phyloP scores from a whole-genome alignment of 37 sponge, comb jelly and placozoan species.

The Chondrosia reniformis region DNA sequence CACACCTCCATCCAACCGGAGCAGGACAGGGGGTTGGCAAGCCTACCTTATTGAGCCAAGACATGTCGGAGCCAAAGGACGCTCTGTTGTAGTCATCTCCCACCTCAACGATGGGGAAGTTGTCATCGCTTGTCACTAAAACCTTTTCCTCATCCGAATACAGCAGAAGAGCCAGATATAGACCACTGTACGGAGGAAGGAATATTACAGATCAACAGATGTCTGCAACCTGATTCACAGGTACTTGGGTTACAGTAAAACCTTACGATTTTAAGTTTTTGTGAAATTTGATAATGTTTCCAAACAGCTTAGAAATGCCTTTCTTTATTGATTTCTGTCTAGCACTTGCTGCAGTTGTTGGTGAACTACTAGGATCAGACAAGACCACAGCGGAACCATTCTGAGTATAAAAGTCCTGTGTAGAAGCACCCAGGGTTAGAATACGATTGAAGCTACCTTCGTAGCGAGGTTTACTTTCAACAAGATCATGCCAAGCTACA shows the following conservation, averaged over 20 bases:
- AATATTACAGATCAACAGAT: neutral
- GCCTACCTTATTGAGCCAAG: conserved; percentile 69
- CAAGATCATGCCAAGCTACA: conserved; percentile 60
- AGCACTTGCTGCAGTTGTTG: neutral
- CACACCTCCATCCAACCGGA: neutral
- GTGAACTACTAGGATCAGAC: conserved; percentile 7
- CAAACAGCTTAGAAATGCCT: conserved; percentile 50
- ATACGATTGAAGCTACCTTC: conserved; percentile 58
- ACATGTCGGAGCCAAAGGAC: conserved; percentile 59
- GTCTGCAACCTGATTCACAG: neutral
- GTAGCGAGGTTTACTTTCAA: conserved; percentile 46
- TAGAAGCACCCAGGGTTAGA: conserved; percentile 35
- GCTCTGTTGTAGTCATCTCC: conserved; percentile 46
- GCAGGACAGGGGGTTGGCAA: too few species aligned
- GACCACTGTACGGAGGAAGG: conserved; percentile 34
- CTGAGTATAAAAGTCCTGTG: conserved; percentile 27
- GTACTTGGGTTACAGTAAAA: neutral
- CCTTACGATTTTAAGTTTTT: conserved; percentile 57
- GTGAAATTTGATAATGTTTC: conserved; percentile 44
- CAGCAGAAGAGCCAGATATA: conserved; percentile 53
- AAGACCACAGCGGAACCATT: neutral
- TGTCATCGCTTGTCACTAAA: conserved; percentile 64
- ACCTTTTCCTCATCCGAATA: conserved; percentile 56
- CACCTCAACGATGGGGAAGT: conserved; percentile 72
- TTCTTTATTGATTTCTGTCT: conserved; percentile 37